These are phyloP conservation scores for Hirtodrosophila cameraria DNA, from an alignment of 2,888 invertebrate species.

Conservation along the genomic window DNA sequence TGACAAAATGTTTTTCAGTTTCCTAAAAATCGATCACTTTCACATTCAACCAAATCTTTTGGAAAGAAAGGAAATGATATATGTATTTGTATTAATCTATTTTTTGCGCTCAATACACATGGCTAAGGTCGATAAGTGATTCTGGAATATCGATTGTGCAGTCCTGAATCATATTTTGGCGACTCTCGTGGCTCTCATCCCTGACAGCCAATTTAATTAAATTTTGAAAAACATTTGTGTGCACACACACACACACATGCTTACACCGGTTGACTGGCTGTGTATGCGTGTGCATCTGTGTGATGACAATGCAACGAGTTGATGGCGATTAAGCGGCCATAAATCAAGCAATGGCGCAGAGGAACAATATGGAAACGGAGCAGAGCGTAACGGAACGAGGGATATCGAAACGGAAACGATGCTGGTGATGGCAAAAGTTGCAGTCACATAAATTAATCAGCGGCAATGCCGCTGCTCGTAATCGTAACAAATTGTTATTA, in stretches of 20 bases:
- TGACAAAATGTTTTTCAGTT: no score
- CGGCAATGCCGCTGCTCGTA: conserved; percentile 41
- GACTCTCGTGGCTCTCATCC: neutral
- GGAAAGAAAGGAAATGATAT: no score
- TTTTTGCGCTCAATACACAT: no score
- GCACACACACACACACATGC: conserved; percentile 1
- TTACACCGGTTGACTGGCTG: neutral
- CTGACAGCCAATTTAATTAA: conserved; percentile 47
- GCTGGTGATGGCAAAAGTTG: conserved; percentile 43
- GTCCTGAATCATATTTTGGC: conserved; percentile 16
- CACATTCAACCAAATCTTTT: no score
- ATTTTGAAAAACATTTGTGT: conserved; percentile 28
- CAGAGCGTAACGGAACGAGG: conserved; percentile 12
- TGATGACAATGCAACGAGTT: conserved; percentile 55
- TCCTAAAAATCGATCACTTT: no score
- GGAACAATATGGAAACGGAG: conserved; percentile 3
- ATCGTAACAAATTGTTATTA: conserved; percentile 68
- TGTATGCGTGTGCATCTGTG: conserved; percentile 1
- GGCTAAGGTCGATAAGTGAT: no score
- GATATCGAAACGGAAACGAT: conserved; percentile 26
- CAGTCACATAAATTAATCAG: conserved; percentile 62
- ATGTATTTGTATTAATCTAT: no score
- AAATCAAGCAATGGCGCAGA: conserved; percentile 41
- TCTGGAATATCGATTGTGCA: no score
- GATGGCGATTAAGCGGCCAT: conserved; percentile 46